Evolutionary conservation across 2,888 invertebrate species (phyloP), one percentile per base, ranked within the genome.

Genomic region (Norana najaformis): DNA sequence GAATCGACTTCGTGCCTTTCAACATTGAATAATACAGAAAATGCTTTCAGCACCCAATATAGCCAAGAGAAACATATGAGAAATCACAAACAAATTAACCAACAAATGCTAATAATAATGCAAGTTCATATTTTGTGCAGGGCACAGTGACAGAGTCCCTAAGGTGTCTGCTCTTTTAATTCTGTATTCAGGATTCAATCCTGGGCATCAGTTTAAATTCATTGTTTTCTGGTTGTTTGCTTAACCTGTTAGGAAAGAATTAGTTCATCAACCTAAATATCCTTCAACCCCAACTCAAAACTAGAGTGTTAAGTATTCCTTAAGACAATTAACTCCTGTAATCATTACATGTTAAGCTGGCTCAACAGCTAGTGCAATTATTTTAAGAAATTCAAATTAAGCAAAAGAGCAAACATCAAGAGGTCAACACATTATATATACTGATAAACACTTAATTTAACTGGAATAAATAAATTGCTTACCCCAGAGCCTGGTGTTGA

Each of bases 401-500:
- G 69, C 4, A 69, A 30, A 69, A 30, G n/a, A n/a, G 30, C 69
- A 23, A 69, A 30, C n/a, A 30, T 69, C 4, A n/a, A 69, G 23
- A 53, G 53, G 30, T 53, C 23, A 69, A n/a, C 69, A 69, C 6
- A 69, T 69, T 69, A 0, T 8, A 11, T 69, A 69, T 30, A 69
- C 11, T 69, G 69, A 69, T n/a, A 69, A n/a, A 1, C n/a, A 8
- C 30, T 69, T 11, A 69, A 69, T n/a, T 69, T 69, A 69, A 69
- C 6, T 69, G n/a, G n/a, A 69, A 4, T 69, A 23, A 47, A 69
- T 0, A 69, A 53, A 36, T 85, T 88, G 23, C 88, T 41, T 20
- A 90, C 90, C 35, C 37, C 92, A 69, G 92, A 93, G 37, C 93
- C 92, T 16, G 92, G 92, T 82, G 93, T 93, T 35, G 93, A 93